Percentiles rank a stretch among this genome's conserved stretches.
Evolutionary conservation across 2,113 vertebrate genomes (phyloP).

Genomic region (Triplophysa siluroides): DNA sequence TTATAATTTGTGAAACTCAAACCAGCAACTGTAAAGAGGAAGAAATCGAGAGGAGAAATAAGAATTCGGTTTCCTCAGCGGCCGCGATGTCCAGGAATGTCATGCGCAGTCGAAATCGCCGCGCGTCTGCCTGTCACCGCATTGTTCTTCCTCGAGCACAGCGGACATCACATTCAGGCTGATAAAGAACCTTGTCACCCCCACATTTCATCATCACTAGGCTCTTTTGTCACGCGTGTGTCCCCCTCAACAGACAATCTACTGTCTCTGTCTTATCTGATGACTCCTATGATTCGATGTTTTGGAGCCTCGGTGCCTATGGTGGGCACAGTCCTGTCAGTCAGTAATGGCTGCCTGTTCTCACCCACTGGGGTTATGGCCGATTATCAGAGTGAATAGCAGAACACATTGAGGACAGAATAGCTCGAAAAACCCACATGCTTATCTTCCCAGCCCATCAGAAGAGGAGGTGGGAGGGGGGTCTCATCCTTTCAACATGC

Average conservation of each 20-base stretch:
- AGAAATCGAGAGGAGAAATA: no score
- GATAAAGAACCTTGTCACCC: not conserved
- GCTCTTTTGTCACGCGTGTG: constrained; percentile 24
- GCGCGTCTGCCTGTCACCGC: not conserved
- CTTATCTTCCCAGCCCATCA: constrained; percentile 43
- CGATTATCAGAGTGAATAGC: constrained; percentile 27
- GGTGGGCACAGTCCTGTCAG: constrained; percentile 4
- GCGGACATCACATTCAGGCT: not conserved
- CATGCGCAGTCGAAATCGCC: not conserved
- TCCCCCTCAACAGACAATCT: constrained; percentile 2
- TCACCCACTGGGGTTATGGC: constrained; percentile 26
- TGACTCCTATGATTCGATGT: constrained; percentile 6
- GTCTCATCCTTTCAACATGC: not conserved
- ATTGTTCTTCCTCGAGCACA: not conserved
- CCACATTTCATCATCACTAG: constrained; percentile 11
- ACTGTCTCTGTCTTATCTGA: constrained; percentile 42
- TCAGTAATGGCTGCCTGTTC: constrained; percentile 2
- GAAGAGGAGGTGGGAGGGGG: not conserved
- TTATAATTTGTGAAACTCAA: no score
- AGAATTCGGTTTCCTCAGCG: not conserved
- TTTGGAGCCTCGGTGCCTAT: not conserved
- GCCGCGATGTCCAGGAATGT: not conserved
- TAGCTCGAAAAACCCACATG: not conserved
- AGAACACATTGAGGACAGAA: constrained; percentile 24
- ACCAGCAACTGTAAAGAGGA: no score